Conservation (phyloP, 2,797 vertebrate species). For the Erpetoichthys calabaricus region DNA sequence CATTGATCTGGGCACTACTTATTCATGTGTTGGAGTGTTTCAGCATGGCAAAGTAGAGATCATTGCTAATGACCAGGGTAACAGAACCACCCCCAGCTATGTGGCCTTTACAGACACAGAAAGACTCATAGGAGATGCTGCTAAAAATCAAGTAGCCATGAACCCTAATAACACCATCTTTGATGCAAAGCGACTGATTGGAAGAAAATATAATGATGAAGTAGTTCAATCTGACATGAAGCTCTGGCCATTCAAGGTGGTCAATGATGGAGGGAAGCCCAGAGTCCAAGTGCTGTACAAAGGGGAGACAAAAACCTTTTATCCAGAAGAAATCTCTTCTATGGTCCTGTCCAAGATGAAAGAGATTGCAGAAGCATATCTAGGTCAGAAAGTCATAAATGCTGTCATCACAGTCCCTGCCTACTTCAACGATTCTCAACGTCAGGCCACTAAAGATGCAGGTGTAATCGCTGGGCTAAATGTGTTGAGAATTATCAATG, state of each 20-base stretch:
- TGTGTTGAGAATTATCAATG: constrained; percentile 7
- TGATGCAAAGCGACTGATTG: too few relatives aligned
- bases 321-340: constrained; percentile 34
- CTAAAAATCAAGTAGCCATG: too few relatives aligned
- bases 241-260: too few relatives aligned
- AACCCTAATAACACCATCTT: too few relatives aligned
- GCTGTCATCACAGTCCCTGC: constrained; percentile 9
- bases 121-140: too few relatives aligned
- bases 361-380: constrained; percentile 34
- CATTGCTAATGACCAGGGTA: constrained; percentile 40
- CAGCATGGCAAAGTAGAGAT: constrained; percentile 38
- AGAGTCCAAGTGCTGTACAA: constrained; percentile 32
- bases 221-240: too few relatives aligned
- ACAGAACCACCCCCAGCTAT: constrained; percentile 37
- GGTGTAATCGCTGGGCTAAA: constrained; percentile 6
- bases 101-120: constrained; percentile 15
- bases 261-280: constrained; percentile 26
- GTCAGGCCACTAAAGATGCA: constrained; percentile 6
- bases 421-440: constrained; percentile 5
- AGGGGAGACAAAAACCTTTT: constrained; percentile 29
- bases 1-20: constrained; percentile 38
- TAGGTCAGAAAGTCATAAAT: constrained; percentile 23
- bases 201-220: too few relatives aligned
- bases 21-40: constrained; percentile 36
- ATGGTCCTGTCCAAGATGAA: constrained; percentile 37